A percentile compares a stretch with the other conserved stretches of the same genome.
Conservation (phyloP, 2,797 vertebrate genomes). For the Otolemur crassicaudatus region DNA sequence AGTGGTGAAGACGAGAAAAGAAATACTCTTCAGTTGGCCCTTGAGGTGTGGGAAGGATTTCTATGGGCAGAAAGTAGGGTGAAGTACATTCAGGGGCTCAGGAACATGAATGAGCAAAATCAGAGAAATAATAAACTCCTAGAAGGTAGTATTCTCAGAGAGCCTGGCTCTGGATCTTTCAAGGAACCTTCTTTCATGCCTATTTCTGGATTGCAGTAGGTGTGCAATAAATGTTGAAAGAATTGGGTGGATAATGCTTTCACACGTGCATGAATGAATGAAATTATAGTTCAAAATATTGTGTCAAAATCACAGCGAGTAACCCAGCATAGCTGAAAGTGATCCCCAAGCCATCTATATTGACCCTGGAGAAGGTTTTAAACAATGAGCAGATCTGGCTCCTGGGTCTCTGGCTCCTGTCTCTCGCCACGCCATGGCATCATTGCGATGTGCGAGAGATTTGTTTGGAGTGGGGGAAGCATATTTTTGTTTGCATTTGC, state of each 20-base stretch:
- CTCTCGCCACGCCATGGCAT: conserved; percentile 69
- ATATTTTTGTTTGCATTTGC: conserved; percentile 86
- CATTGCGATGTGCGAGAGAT: conserved; percentile 63
- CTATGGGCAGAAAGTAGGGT: not conserved
- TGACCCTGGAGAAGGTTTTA: not conserved
- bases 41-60: not conserved
- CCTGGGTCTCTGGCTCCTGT: conserved; percentile 38
- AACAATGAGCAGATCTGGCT: conserved; percentile 35
- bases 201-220: not conserved
- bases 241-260: not conserved
- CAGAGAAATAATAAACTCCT: not conserved
- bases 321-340: not conserved
- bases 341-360: not conserved
- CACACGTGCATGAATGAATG: not conserved
- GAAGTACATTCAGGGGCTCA: not conserved
- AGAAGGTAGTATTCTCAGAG: too few relatives aligned
- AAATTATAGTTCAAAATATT: not conserved
- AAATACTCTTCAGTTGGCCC: not conserved
- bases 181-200: not conserved
- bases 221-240: not conserved
- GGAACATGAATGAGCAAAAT: not conserved
- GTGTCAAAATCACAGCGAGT: not conserved
- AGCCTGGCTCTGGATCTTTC: not conserved
- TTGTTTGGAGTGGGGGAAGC: conserved; percentile 83
- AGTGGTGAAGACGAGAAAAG: not conserved